Percentiles rank a stretch among this genome's conserved stretches.
Conservation (phyloP, 64 coral and sea anemone genomes). For the Actinia equina region DNA sequence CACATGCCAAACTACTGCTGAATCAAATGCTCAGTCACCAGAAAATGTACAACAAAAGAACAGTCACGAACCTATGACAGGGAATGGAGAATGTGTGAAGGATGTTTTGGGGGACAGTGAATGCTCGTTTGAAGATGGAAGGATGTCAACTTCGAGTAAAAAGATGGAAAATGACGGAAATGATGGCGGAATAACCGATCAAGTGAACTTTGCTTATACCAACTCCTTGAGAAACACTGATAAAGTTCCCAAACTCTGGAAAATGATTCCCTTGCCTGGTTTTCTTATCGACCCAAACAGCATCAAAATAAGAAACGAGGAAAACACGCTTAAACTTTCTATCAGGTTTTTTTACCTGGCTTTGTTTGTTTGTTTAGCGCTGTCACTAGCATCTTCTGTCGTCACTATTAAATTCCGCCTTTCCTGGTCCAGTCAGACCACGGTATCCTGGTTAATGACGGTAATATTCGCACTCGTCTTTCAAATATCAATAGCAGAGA, state of each 20-base stretch:
- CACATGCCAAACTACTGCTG: not conserved
- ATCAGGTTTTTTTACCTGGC: not conserved
- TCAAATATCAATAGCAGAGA: slow-evolving; percentile 43
- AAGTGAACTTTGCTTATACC: not conserved
- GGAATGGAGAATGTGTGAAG: not conserved
- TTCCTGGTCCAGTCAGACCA: slow-evolving; percentile 14
- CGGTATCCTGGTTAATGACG: slow-evolving; percentile 45
- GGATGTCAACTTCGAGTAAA: not conserved
- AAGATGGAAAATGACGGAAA: not conserved
- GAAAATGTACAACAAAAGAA: not conserved
- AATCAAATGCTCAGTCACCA: not conserved
- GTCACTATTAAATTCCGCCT: slow-evolving; percentile 7
- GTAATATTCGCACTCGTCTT: slow-evolving; percentile 3
- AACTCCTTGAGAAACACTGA: slow-evolving; percentile 25
- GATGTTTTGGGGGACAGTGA: not conserved
- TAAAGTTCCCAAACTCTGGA: slow-evolving; percentile 56
- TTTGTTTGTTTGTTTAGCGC: not conserved
- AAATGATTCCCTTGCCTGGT: slow-evolving; percentile 44
- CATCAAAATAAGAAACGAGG: slow-evolving; percentile 7
- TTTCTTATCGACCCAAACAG: slow-evolving; percentile 25
- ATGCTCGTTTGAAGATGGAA: not conserved
- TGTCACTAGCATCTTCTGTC: slow-evolving; percentile 10
- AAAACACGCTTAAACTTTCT: not conserved
- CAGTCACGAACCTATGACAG: not conserved
- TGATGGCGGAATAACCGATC: not conserved